These are phyloP conservation scores for Dynastes hyllus DNA, from an alignment of 2,888 invertebrate genomes.

Conservation along the genomic window DNA sequence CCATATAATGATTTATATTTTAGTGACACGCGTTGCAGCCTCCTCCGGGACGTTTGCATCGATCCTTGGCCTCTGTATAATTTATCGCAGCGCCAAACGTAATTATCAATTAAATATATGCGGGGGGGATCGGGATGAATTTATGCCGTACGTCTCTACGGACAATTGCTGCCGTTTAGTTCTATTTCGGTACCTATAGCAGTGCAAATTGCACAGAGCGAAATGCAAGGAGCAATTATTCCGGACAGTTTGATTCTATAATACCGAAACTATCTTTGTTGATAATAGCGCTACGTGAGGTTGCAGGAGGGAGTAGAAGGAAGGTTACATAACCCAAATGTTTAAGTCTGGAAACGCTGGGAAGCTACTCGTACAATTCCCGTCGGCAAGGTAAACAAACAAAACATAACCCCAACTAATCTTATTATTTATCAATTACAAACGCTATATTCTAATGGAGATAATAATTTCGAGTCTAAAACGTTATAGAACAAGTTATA, in stretches of 20 bases:
- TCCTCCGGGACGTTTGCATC: neutral
- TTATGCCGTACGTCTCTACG: neutral
- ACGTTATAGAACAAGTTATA: too few relatives aligned
- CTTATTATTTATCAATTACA: too few relatives aligned
- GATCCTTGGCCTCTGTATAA: neutral
- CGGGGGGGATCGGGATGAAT: neutral
- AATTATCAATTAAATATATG: slow-evolving; percentile 11
- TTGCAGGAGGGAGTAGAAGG: too few relatives aligned
- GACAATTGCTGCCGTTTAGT: neutral
- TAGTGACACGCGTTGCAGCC: neutral
- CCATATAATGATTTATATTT: slow-evolving; percentile 3
- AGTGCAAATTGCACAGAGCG: neutral
- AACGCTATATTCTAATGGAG: too few relatives aligned
- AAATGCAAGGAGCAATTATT: neutral
- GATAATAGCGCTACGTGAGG: neutral
- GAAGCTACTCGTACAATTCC: too few relatives aligned
- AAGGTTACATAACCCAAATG: too few relatives aligned
- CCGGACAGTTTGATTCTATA: neutral
- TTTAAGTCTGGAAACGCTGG: too few relatives aligned
- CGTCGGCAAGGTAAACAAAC: too few relatives aligned
- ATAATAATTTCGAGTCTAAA: too few relatives aligned
- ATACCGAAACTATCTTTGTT: neutral
- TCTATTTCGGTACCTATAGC: neutral
- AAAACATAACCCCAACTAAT: too few relatives aligned
- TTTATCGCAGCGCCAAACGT: neutral